phyloP scores from a whole-genome alignment of 2,797 vertebrate species.

The Gallirallus australis region DNA sequence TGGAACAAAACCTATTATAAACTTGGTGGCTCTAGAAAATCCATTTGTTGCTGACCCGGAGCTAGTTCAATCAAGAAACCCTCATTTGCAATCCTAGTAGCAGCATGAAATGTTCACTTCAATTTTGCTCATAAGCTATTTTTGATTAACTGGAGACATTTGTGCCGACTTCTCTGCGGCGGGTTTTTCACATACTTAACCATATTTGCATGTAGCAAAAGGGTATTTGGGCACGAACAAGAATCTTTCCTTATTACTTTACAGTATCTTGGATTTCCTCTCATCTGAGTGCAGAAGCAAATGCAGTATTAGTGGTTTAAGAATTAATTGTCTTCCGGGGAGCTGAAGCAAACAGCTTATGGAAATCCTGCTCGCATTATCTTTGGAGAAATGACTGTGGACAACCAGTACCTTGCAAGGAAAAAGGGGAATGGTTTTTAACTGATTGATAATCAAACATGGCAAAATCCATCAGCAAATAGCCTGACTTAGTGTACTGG shows the following conservation, averaged over 20 bases:
- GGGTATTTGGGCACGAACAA: not conserved
- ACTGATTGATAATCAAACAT: not conserved
- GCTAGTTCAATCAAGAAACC: not conserved
- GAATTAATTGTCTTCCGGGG: not conserved
- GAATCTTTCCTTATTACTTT: not conserved
- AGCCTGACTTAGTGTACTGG: not conserved
- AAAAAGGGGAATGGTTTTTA: not conserved
- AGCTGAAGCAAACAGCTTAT: not conserved
- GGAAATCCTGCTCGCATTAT: not conserved
- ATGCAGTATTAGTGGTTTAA: not conserved
- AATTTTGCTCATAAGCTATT: not conserved
- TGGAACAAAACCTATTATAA: not conserved
- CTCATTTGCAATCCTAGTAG: not conserved
- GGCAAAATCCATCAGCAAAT: constrained; percentile 14
- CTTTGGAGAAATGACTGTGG: not conserved
- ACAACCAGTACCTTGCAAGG: not conserved
- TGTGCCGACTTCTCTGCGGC: not conserved
- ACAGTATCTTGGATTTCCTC: not conserved
- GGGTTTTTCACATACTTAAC: not conserved
- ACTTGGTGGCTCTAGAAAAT: not conserved
- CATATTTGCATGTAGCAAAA: not conserved
- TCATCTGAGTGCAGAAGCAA: not conserved
- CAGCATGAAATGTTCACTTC: constrained; percentile 14
- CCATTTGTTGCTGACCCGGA: not conserved
- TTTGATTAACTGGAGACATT: constrained; percentile 13